Evolutionary conservation across 1,140 invertebrate species (phyloP).

Genomic region (Pachypeltis micranthus): DNA sequence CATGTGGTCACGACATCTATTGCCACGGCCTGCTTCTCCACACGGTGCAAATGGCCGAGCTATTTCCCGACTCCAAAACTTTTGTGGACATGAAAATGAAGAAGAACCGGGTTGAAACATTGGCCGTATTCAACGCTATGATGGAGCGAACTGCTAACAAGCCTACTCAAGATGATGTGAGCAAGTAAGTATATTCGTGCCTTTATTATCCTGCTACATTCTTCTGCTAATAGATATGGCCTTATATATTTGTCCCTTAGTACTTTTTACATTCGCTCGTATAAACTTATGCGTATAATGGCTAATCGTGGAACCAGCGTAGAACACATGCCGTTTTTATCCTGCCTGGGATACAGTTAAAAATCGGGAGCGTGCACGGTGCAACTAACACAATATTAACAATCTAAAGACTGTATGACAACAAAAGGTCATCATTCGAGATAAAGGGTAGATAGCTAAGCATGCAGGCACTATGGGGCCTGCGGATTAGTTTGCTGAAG

Average conservation of each 20-base stretch:
- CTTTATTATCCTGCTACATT: not conserved
- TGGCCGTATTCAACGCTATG: slow-evolving; percentile 43
- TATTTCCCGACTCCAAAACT: slow-evolving; percentile 73
- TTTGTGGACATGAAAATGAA: slow-evolving; percentile 82
- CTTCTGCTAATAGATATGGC: not conserved
- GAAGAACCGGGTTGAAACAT: not conserved
- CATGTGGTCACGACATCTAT: slow-evolving; percentile 51
- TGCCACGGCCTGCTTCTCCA: slow-evolving; percentile 65
- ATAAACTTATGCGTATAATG: not conserved
- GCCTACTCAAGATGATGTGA: slow-evolving; percentile 40
- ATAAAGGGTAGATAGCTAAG: too few relatives aligned
- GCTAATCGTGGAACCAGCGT: not conserved
- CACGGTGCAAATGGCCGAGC: slow-evolving; percentile 55
- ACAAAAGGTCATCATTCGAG: too few relatives aligned
- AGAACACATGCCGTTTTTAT: not conserved
- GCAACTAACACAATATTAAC: too few relatives aligned
- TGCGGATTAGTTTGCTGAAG: too few relatives aligned
- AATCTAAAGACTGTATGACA: too few relatives aligned
- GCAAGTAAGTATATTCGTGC: slow-evolving; percentile 35
- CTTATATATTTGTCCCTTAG: not conserved
- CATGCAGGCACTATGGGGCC: too few relatives aligned
- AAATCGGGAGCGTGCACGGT: too few relatives aligned
- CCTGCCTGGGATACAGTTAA: too few relatives aligned
- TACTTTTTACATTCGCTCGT: not conserved
- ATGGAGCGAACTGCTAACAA: slow-evolving; percentile 44